Evolutionary conservation across 1,140 invertebrate genomes (phyloP).

Genomic region (Drosophila subpulchrella): DNA sequence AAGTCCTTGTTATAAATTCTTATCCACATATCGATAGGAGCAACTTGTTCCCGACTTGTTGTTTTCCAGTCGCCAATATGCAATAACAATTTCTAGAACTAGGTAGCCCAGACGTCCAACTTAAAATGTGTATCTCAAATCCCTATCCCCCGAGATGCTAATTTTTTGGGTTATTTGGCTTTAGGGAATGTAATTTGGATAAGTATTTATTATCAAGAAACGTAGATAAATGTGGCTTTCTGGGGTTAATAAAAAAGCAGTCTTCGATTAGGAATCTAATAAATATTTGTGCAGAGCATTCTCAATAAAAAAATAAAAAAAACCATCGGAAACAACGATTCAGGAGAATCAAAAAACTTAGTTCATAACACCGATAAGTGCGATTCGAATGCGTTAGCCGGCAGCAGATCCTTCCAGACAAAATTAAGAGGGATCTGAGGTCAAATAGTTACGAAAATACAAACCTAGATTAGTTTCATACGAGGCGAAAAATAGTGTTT

Average conservation of each 20-base stretch:
- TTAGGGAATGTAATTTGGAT: not conserved
- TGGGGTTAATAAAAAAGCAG: not conserved
- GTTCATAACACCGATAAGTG: slow-evolving; percentile 69
- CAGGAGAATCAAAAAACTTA: slow-evolving; percentile 43
- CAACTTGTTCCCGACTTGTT: not conserved
- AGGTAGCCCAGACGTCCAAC: not conserved
- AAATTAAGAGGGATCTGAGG: slow-evolving; percentile 15
- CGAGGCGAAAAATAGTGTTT: slow-evolving; percentile 29
- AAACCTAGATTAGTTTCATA: slow-evolving; percentile 44
- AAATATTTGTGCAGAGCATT: slow-evolving; percentile 22
- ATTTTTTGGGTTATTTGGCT: not conserved
- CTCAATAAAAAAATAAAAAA: not conserved
- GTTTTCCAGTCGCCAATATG: not conserved
- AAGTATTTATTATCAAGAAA: not conserved
- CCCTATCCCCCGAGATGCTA: not conserved
- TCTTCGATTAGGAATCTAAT: too few relatives aligned
- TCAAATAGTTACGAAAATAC: slow-evolving; percentile 12
- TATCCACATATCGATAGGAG: not conserved
- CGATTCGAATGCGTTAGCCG: slow-evolving; percentile 47
- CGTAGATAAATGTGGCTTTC: too few relatives aligned
- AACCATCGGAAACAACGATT: slow-evolving; percentile 38
- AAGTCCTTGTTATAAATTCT: not conserved
- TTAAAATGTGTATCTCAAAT: slow-evolving; percentile 3
- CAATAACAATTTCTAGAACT: not conserved
- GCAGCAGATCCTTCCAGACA: slow-evolving; percentile 3